Evolutionary conservation across 1,140 invertebrate species (phyloP), one percentile per base, ranked within the genome.

Genomic region (Drosophila pachea): DNA sequence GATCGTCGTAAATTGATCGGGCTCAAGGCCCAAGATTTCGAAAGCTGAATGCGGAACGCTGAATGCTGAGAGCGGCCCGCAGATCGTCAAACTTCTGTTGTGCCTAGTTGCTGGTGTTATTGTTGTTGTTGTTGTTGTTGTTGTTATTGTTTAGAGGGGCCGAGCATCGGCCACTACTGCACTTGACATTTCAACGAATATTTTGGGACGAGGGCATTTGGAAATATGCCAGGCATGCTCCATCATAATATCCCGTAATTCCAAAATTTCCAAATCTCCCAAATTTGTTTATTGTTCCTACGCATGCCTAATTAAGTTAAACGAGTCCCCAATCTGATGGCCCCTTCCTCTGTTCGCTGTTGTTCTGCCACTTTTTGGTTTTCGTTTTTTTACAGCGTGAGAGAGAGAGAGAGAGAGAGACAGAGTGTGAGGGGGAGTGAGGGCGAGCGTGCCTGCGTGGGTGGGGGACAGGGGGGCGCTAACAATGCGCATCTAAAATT

Each of bases 151-250:
- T 22, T 3, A 3, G 1, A 22, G 22, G 22, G 22, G 22, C 22
- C 22, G 22, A 55, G 50, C 50, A 36, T 42, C 56, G 31, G 16
- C 62, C 40, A 70, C 62, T 54, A 60, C 73, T 83, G 78, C 78
- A 84, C 79, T 84, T 84, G 79, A 84, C 79, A 84, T 86, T 84
- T 84, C 73, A 76, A 74, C 65, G 83, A 82, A 82, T 78, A 78
- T 82, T 82, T 79, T 68, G 63, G 63, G 36, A 35, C 64, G 68
- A 59, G 62, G 74, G 66, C 69, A 71, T 86, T 86, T 83, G 78
- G 73, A 84, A 86, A 68, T 74, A 84, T 86, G 76, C 81, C 72
- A 86, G 61, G 74, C 77, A 84, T 76, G 76, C 76, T 86, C 63
- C 54, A 68, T 60, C 66, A 59, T 78, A 82, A 82, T 74, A 48